A percentile compares a stretch with the other conserved stretches of the same genome.
phyloP scores from a whole-genome alignment of 2,797 vertebrate genomes.

The Spinus pinus region DNA sequence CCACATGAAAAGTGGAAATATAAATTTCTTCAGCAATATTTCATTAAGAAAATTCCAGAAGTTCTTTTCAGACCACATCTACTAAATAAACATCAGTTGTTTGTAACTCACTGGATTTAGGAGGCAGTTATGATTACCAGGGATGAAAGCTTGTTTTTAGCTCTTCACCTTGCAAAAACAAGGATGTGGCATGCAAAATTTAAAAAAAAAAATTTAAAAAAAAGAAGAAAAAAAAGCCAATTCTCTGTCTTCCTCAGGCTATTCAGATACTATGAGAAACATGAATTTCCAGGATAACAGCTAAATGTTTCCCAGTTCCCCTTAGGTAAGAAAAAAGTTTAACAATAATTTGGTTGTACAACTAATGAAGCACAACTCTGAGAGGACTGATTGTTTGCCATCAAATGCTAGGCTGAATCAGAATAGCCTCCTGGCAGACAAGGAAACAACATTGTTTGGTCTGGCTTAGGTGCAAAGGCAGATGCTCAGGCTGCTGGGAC shows the following conservation, averaged over 20 bases:
- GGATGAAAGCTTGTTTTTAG: background rate
- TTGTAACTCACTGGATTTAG: background rate
- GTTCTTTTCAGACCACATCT: background rate
- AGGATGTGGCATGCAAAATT: background rate
- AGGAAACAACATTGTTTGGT: background rate
- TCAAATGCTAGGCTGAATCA: background rate
- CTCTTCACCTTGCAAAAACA: background rate
- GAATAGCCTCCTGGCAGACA: background rate
- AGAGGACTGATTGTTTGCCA: background rate
- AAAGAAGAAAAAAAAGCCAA: fast-evolving
- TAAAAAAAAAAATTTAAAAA: background rate
- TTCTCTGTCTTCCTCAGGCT: background rate
- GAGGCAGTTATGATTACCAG: background rate
- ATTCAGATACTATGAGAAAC: background rate
- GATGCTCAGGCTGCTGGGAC: fast-evolving
- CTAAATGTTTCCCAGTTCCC: background rate
- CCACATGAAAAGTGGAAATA: background rate
- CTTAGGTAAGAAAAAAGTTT: background rate
- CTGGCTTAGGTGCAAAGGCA: background rate
- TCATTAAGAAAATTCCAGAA: background rate
- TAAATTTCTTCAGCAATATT: background rate
- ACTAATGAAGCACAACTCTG: background rate
- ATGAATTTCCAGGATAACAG: background rate
- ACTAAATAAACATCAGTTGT: background rate
- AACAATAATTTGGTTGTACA: background rate